A percentile compares a stretch with the other conserved stretches of the same genome.
Evolutionary conservation across 1,140 invertebrate genomes (phyloP).

Genomic region (Drosophila yakuba): DNA sequence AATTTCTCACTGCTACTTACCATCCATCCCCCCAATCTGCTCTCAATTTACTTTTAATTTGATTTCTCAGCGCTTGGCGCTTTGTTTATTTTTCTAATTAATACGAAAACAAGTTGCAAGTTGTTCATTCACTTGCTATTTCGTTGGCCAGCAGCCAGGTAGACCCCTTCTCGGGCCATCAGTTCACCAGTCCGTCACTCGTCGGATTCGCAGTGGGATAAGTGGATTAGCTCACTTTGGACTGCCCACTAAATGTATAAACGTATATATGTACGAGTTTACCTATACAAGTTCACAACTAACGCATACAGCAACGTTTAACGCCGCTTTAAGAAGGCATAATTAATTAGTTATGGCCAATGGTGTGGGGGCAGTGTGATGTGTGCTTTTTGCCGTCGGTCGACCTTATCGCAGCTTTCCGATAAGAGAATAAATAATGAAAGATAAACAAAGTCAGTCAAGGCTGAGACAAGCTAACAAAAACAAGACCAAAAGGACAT

Average conservation of each 20-base stretch:
- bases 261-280: not conserved
- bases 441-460: constrained; percentile 75
- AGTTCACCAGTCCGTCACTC: constrained; percentile 4
- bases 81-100: constrained; percentile 67
- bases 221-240: constrained; percentile 37
- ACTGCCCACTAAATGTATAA: not conserved
- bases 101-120: constrained; percentile 57
- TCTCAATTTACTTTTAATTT: constrained; percentile 69
- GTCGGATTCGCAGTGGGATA: constrained; percentile 25
- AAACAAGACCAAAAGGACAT: constrained; percentile 46
- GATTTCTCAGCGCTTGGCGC: constrained; percentile 58
- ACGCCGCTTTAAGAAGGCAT: constrained; percentile 49
- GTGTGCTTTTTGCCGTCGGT: constrained; percentile 48
- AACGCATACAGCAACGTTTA: constrained; percentile 38
- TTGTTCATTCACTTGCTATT: constrained; percentile 7
- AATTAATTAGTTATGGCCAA: constrained; percentile 62
- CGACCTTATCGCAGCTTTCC: constrained; percentile 45
- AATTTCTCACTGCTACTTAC: not conserved
- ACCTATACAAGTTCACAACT: not conserved
- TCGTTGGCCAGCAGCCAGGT: constrained; percentile 56
- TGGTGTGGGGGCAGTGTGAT: constrained; percentile 18
- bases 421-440: constrained; percentile 81
- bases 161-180: not conserved
- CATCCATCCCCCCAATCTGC: not conserved
- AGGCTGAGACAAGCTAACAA: constrained; percentile 54